Conservation (phyloP, 2,113 vertebrate genomes). For the Ameiurus melas region DNA sequence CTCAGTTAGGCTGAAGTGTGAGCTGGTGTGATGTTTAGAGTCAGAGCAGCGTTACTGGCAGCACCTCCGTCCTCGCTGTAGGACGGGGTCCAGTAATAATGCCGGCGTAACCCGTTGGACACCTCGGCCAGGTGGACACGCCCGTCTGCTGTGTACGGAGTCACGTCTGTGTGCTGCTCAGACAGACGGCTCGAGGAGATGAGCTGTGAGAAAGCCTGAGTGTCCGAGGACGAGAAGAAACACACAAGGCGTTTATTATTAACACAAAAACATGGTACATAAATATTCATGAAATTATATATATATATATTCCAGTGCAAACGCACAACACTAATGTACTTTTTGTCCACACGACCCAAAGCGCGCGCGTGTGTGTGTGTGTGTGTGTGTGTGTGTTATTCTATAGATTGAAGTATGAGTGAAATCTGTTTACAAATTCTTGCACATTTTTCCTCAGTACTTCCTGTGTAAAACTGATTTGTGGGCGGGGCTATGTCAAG, state of each 20-base stretch:
- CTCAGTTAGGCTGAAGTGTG: not conserved
- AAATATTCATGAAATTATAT: too few species aligned
- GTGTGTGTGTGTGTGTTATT: too few species aligned
- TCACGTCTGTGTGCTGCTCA: constrained; percentile 75
- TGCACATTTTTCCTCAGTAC: not conserved
- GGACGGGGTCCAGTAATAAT: constrained; percentile 74
- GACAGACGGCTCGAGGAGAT: constrained; percentile 69
- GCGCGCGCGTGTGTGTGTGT: too few species aligned
- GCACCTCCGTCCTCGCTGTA: not conserved
- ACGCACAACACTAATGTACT: too few species aligned
- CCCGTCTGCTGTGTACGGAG: constrained; percentile 74
- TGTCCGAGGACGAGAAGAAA: not conserved
- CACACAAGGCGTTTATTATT: not conserved
- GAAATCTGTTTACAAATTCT: not conserved
- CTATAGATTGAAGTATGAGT: too few species aligned
- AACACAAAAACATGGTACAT: not conserved
- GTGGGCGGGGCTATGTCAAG: not conserved
- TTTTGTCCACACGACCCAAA: not conserved
- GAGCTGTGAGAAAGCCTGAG: constrained; percentile 81
- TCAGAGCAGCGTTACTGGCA: constrained; percentile 66
- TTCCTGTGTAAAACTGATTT: not conserved
- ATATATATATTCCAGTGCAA: too few species aligned
- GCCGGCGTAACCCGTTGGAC: constrained; percentile 74
- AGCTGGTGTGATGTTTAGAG: constrained; percentile 44
- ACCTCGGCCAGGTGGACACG: constrained; percentile 72